Evolutionary conservation across 35 echinoderm and acorn worm species (phyloP).

Genomic region (Hemicentrotus pulcherrimus): DNA sequence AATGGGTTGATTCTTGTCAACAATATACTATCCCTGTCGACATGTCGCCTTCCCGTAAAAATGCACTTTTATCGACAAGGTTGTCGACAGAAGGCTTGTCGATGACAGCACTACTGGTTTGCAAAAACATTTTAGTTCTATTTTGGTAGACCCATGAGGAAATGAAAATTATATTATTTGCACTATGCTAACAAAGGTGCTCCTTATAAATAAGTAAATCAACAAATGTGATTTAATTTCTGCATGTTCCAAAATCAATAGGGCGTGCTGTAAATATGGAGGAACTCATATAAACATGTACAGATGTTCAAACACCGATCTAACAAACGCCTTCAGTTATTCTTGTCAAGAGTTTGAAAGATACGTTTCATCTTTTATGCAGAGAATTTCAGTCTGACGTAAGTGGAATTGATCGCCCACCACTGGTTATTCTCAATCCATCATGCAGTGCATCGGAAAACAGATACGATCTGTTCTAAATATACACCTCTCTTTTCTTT

Average conservation of each 20-base stretch:
- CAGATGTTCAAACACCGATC: not conserved
- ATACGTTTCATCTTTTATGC: not conserved
- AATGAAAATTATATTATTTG: too few species aligned
- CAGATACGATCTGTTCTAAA: not conserved
- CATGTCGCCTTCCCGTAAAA: too few species aligned
- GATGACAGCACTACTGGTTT: too few species aligned
- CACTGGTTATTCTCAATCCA: not conserved
- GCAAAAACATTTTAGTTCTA: too few species aligned
- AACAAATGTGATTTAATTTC: not conserved
- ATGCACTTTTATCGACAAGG: too few species aligned
- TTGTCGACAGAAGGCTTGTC: too few species aligned
- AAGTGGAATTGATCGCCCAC: not conserved
- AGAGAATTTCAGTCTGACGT: not conserved
- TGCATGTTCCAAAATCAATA: not conserved
- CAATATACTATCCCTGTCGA: too few species aligned
- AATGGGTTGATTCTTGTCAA: too few species aligned
- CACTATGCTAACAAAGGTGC: not conserved
- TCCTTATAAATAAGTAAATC: not conserved
- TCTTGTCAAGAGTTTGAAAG: not conserved
- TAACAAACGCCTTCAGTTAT: not conserved
- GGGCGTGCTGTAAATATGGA: not conserved
- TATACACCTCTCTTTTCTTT: not conserved
- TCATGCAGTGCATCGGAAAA: not conserved
- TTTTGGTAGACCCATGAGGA: too few species aligned
- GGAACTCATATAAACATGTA: not conserved